Evolutionary conservation across 1,140 invertebrate species (phyloP), one percentile per base, ranked within the genome.

Genomic region (Drosophila ohnishii): DNA sequence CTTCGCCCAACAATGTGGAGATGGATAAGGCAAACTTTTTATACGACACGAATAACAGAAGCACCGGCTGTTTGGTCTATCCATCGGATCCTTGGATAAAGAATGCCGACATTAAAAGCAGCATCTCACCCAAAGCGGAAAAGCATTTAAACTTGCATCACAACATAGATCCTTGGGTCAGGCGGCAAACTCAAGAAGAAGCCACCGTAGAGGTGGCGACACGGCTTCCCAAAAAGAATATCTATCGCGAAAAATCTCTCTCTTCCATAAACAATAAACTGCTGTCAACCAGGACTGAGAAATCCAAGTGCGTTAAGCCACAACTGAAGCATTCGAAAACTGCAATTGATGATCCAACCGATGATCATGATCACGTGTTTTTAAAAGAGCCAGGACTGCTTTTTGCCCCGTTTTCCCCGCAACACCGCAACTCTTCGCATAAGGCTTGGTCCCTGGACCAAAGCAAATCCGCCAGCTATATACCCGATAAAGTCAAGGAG

Each of bases 41-140:
- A n/a, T 83, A 81, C 40, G 76, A 80, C 40, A 37, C 56, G n/a
- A 79, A 85, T 25, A 91, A 92, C 42, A 80, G 75, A 37, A 91
- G 78, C 58, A 89, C 90, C 1, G 76, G 89, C 28, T 91, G 90
- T 45, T 70, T 92, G 34, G 75, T 86, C 5, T 86, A 90, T 64
- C 78, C 84, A 19, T 83, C 82, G 35, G 90, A 92, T 74, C 92
- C 92, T 13, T 92, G 92, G 92, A 88, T 91, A 25, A 92, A 91
- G 63, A 91, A 91, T 74, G 56, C 64, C 9, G 78, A 87, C 13
- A 37, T 50, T 5, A 74, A 73, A 35, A 28, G 19, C 13, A 45
- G 22, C 25, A 44, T 58, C 13, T 35, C 37, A 11, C 51, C 51
- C 6, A 42, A 73, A 44, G 14, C 35, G n/a, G 63, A 50, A 11